Percentiles rank a stretch among this genome's conserved stretches.
Conservation (phyloP, 92 coral and sea anemone genomes). For the Virgularia gustaviana region DNA sequence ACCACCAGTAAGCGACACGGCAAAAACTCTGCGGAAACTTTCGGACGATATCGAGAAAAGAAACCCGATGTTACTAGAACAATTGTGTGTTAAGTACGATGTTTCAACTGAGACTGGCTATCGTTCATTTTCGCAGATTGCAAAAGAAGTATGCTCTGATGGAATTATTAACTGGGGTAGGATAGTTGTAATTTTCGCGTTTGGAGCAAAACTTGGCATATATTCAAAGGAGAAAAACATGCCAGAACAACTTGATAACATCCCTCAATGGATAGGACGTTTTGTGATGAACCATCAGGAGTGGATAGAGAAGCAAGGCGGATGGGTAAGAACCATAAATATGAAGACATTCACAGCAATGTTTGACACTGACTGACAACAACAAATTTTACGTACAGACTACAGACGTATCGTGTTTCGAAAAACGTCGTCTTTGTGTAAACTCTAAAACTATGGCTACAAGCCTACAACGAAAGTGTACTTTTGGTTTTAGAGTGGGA, state of each 20-base stretch:
- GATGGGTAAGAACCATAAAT: constrained; percentile 90
- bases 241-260: constrained; percentile 74
- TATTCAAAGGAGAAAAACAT: constrained; percentile 85
- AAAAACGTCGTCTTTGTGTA: too few relatives aligned
- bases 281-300: constrained; percentile 75
- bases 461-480: too few relatives aligned
- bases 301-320: constrained; percentile 93
- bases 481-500: too few relatives aligned
- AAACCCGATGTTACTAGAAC: constrained; percentile 76
- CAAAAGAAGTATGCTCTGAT: constrained; percentile 92
- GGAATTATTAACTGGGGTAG: constrained; percentile 96
- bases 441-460: too few relatives aligned
- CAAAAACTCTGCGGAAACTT: constrained; percentile 85
- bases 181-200: constrained; percentile 89
- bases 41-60: constrained; percentile 94
- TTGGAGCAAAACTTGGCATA: constrained; percentile 88
- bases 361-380: too few relatives aligned
- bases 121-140: constrained; percentile 85
- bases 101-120: constrained; percentile 83
- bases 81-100: constrained; percentile 81
- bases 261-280: constrained; percentile 80
- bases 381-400: too few relatives aligned
- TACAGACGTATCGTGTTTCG: too few relatives aligned
- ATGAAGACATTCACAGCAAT: too few relatives aligned
- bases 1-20: constrained; percentile 67